Conservation (phyloP, 1,140 invertebrate genomes). For the Zaprionus ornatus region DNA sequence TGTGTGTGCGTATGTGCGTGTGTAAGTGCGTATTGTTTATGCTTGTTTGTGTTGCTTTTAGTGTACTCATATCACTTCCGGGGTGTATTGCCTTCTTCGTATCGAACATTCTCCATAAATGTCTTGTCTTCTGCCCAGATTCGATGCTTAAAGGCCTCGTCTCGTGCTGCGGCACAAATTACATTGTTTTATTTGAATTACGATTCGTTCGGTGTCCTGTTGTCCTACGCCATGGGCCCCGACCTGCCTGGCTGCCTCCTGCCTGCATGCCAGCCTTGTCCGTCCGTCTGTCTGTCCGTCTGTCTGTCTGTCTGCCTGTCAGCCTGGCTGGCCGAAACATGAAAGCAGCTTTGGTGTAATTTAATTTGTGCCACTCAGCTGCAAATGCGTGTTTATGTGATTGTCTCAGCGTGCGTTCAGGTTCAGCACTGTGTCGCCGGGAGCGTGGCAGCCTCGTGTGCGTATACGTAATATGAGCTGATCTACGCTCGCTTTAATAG, state of each 20-base stretch:
- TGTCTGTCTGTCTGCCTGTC: background rate
- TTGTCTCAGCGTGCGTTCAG: conserved; percentile 37
- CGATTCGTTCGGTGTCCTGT: conserved; percentile 56
- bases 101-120: conserved; percentile 9
- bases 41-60: background rate
- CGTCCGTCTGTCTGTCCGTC: background rate
- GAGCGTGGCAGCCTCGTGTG: conserved; percentile 4
- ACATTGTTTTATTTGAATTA: conserved; percentile 81
- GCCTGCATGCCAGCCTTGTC: background rate
- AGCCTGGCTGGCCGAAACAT: conserved; percentile 52
- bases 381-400: conserved; percentile 74
- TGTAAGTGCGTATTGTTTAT: background rate
- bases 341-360: conserved; percentile 76
- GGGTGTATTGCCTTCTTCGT: background rate
- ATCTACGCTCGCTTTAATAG: conserved; percentile 35
- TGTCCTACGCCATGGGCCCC: conserved; percentile 2
- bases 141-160: background rate
- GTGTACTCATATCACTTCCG: conserved; percentile 10
- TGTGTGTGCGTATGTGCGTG: background rate
- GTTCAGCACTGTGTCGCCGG: background rate
- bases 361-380: conserved; percentile 70
- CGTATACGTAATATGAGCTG: conserved; percentile 29
- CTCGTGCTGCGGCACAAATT: conserved; percentile 48
- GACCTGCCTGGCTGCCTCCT: too few relatives aligned
- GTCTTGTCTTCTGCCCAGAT: conserved; percentile 3